Conservation (phyloP, 1,140 invertebrate genomes). For the Drosophila nannoptera region DNA sequence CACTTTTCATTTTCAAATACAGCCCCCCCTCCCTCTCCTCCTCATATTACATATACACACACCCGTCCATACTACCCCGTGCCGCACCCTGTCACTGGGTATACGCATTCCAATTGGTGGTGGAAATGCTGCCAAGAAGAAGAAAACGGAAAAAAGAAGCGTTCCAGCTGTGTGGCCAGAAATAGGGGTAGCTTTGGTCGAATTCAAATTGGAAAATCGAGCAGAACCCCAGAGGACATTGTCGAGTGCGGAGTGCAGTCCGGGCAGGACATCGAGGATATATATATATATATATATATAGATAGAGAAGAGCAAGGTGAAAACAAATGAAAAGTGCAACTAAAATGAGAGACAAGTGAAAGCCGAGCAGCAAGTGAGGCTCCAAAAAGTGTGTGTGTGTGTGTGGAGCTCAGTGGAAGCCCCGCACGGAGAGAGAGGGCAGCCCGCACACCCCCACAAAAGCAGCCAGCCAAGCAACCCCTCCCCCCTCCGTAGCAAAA, state of each 20-base stretch:
- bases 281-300: constrained; percentile 6
- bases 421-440: not conserved
- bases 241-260: constrained; percentile 53
- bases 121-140: constrained; percentile 34
- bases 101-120: constrained; percentile 65
- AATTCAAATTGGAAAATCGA: constrained; percentile 65
- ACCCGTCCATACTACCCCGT: not conserved
- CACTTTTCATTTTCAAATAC: too few relatives aligned
- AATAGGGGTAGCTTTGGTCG: constrained; percentile 66
- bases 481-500: not conserved
- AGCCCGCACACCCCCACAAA: not conserved
- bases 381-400: too few relatives aligned
- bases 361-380: not conserved
- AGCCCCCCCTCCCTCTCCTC: not conserved
- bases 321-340: not conserved
- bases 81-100: not conserved
- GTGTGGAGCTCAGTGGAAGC: constrained; percentile 11
- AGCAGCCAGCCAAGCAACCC: constrained; percentile 1
- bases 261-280: constrained; percentile 33
- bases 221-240: constrained; percentile 48
- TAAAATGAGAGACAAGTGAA: constrained; percentile 1
- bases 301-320: not conserved
- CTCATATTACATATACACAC: constrained; percentile 1
- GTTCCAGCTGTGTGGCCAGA: constrained; percentile 51
- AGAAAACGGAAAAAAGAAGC: constrained; percentile 22